Evolutionary conservation across 2,113 vertebrate genomes (phyloP), one percentile per base, ranked within the genome.

Genomic region (Malaclemys terrapin): DNA sequence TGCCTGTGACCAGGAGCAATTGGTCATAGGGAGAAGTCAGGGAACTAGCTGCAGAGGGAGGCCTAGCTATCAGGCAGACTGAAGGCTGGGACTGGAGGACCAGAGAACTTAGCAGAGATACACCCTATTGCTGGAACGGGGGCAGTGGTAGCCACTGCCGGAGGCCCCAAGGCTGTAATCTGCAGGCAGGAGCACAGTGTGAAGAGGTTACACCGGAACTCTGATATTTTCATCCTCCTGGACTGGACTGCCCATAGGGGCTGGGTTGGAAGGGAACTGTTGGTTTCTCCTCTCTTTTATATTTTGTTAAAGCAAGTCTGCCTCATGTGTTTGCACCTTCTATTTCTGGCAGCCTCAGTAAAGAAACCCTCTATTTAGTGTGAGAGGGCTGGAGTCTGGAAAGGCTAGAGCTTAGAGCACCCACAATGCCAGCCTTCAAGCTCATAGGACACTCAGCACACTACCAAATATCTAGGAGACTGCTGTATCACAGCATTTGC

Each of bases 61-160:
- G 65, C 56, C 80, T 83, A 89, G 47, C 85, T 8, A 91, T 42
- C 50, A 85, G 84, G 75, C 7, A 82, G 62, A 11, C 20, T 0
- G 0, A 85, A 83, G 82, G 31, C 42, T 31, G 81, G 16, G 54
- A 16, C 8, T 35, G 42, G 89, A 59, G 2, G 27, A 45, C 12
- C 54, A 56, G 78, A 4, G 81, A 91, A 16, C 29, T 52, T 78
- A 38, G 49, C 38, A 3, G 24, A 2, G 85, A 76, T 85, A 5
- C 45, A 62, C 35, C 83, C 2, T 53, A 31, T 12, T 85, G 84
- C 35, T 89, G 27, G 3, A 2, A 5, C 56, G 35, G 25, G 8
- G 29, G 14, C 49, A 1, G 52, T 2, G 49, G 9, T 2, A 42
- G 7, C 20, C 42, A 3, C 0, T 5, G 62, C 54, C 82, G 11